Evolutionary conservation across 2,797 vertebrate genomes (phyloP).

Genomic region (Onychomys arenicola): DNA sequence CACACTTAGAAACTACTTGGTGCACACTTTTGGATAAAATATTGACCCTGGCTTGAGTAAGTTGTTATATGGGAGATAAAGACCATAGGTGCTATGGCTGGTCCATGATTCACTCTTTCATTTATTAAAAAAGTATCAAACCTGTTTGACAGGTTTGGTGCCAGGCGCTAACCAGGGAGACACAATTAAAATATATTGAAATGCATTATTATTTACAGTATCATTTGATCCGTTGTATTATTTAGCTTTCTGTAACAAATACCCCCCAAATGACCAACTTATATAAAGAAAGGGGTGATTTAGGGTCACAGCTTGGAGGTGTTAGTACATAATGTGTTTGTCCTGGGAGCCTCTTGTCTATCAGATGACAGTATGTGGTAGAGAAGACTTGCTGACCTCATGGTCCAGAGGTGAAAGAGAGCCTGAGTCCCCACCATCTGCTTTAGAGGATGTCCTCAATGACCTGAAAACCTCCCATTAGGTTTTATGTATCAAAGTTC

Average conservation of each 20-base stretch:
- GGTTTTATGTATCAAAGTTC: neutral
- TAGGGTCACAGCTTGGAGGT: neutral
- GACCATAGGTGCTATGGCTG: neutral
- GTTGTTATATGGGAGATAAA: neutral
- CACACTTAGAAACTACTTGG: neutral
- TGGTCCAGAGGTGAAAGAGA: neutral
- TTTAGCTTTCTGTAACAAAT: neutral
- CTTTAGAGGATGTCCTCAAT: neutral
- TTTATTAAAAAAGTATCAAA: constrained; percentile 32
- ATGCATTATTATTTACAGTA: neutral
- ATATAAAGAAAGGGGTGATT: neutral
- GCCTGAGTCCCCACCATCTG: neutral
- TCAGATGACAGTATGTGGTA: neutral
- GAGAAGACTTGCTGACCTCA: neutral
- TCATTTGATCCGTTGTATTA: neutral
- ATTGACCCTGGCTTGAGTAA: constrained; percentile 5
- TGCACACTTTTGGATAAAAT: constrained; percentile 2
- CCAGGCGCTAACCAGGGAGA: neutral
- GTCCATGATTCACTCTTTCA: constrained; percentile 43
- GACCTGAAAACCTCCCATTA: no score
- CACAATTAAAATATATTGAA: neutral
- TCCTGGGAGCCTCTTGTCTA: neutral
- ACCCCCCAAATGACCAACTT: neutral
- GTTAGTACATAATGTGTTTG: neutral
- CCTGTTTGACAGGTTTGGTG: neutral